A percentile compares a stretch with the other conserved stretches of the same genome.
These are phyloP conservation scores for Pocillopora meandrina DNA, from an alignment of 92 coral and sea anemone genomes.

Conservation along the genomic window DNA sequence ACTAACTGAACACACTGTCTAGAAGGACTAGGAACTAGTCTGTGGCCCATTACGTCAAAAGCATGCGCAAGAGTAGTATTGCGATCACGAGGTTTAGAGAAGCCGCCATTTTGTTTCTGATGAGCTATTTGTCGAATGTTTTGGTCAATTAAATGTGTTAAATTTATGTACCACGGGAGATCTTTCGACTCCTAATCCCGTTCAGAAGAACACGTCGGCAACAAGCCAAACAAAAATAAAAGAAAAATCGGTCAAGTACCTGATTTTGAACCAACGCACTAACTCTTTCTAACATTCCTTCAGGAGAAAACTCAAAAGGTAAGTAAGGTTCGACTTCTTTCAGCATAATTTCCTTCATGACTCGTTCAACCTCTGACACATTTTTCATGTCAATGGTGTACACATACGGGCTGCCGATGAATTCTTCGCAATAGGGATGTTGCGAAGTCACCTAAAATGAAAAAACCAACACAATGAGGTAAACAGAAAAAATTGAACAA, in stretches of 20 bases:
- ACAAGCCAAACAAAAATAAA: not conserved
- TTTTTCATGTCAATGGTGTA: conserved; percentile 82
- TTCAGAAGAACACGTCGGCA: too few relatives aligned
- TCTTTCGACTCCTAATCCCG: too few relatives aligned
- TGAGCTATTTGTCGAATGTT: too few relatives aligned
- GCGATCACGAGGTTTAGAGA: too few relatives aligned
- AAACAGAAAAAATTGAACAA: too few relatives aligned
- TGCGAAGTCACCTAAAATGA: conserved; percentile 82
- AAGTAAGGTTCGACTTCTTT: conserved; percentile 72
- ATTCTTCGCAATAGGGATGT: conserved; percentile 93
- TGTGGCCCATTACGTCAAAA: too few relatives aligned
- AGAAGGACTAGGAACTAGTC: too few relatives aligned
- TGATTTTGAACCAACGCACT: conserved; percentile 84
- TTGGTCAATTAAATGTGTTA: too few relatives aligned
- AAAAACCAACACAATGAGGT: not conserved
- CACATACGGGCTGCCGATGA: conserved; percentile 88
- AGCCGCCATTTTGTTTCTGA: too few relatives aligned
- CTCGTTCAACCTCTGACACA: conserved; percentile 56
- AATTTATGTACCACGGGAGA: too few relatives aligned
- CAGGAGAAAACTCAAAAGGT: conserved; percentile 89
- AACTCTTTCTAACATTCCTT: conserved; percentile 97
- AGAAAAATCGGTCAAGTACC: conserved; percentile 40
- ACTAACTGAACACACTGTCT: too few relatives aligned
- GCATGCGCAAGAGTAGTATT: too few relatives aligned
- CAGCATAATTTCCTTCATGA: conserved; percentile 71